These are phyloP conservation scores for Eupithecia centaureata DNA, from an alignment of 2,888 invertebrate species.

Conservation along the genomic window DNA sequence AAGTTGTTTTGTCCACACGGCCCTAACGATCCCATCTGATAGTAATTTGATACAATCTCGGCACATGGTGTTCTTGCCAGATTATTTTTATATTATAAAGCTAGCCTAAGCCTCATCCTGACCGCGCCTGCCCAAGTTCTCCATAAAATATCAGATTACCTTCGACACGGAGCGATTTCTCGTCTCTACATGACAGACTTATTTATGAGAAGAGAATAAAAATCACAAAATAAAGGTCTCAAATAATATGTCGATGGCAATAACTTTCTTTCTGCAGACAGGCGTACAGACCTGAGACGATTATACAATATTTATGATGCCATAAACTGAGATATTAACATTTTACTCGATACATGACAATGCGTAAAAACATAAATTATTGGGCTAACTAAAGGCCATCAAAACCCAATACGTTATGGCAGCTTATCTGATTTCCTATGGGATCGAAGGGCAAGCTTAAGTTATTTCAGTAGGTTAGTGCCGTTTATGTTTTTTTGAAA, in stretches of 20 bases:
- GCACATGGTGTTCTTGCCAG: conserved; percentile 49
- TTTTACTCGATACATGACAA: conserved; percentile 18
- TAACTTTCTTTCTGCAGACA: conserved; percentile 57
- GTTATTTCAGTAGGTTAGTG: not conserved
- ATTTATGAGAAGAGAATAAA: conserved; percentile 46
- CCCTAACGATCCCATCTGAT: conserved; percentile 40
- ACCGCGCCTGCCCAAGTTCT: not conserved
- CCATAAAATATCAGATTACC: conserved; percentile 6
- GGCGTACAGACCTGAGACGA: conserved; percentile 13
- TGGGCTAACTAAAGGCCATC: not conserved
- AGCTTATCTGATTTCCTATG: conserved; percentile 15
- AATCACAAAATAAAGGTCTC: conserved; percentile 55
- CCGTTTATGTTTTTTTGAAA: not conserved
- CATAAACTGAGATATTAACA: conserved; percentile 36
- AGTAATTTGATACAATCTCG: conserved; percentile 68
- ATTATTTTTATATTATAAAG: not conserved
- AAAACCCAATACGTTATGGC: conserved; percentile 1
- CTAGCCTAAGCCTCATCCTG: conserved; percentile 41
- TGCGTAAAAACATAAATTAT: conserved; percentile 16
- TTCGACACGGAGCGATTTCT: not conserved
- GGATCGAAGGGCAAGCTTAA: conserved; percentile 4
- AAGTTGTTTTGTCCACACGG: not conserved
- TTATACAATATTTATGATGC: conserved; percentile 28
- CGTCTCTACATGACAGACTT: not conserved
- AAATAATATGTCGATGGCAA: conserved; percentile 58